These are phyloP conservation scores for Pelecanoides urinatrix DNA, from an alignment of 2,113 vertebrate species.

Conservation along the genomic window DNA sequence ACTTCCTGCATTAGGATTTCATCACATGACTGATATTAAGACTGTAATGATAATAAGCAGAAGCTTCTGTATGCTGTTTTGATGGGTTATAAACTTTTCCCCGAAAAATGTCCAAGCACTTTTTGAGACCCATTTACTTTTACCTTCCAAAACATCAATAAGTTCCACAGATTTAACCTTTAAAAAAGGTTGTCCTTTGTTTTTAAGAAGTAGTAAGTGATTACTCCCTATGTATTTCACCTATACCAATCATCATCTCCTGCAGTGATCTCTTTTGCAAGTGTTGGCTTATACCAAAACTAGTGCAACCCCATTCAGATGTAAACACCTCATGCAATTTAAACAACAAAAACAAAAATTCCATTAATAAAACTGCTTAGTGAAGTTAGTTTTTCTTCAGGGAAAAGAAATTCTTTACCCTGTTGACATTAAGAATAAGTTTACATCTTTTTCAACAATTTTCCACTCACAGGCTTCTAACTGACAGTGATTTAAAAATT, in stretches of 20 bases:
- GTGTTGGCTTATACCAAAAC: neutral
- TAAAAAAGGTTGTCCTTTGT: neutral
- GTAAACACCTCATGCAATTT: neutral
- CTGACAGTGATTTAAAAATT: neutral
- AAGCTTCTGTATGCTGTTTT: neutral
- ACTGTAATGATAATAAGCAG: neutral
- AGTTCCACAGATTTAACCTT: neutral
- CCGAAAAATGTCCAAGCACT: neutral
- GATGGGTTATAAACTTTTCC: neutral
- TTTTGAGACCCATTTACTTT: neutral
- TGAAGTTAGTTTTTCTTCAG: neutral
- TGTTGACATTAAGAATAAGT: neutral
- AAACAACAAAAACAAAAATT: neutral
- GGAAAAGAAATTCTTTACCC: neutral
- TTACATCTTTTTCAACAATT: neutral
- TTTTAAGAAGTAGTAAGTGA: neutral
- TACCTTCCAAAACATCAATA: neutral
- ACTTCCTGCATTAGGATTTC: neutral
- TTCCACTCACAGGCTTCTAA: neutral
- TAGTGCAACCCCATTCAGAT: neutral
- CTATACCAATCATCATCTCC: neutral
- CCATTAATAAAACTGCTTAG: neutral
- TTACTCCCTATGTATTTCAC: neutral
- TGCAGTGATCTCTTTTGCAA: neutral
- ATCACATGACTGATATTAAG: neutral